These are phyloP conservation scores for Gryllus longicercus DNA, from an alignment of 2,888 invertebrate genomes.

Conservation along the genomic window DNA sequence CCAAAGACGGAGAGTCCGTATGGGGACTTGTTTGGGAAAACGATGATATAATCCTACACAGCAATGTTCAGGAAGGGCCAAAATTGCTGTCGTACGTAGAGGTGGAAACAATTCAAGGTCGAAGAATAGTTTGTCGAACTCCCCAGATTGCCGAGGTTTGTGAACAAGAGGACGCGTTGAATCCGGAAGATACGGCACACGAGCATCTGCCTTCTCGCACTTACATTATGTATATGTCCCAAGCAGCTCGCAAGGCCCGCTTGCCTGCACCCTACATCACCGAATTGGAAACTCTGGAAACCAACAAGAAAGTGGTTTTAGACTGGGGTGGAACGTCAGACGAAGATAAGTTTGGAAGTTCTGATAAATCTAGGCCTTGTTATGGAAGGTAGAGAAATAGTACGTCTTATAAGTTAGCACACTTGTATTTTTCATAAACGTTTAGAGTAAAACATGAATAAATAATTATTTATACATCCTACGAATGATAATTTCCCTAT, in stretches of 20 bases:
- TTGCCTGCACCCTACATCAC: not conserved
- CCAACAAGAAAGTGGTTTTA: not conserved
- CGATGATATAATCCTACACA: not conserved
- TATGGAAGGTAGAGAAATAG: too few species aligned
- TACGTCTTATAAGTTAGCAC: too few species aligned
- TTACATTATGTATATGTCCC: not conserved
- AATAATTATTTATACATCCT: too few species aligned
- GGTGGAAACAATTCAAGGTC: not conserved
- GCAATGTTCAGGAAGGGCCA: not conserved
- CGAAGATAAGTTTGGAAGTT: not conserved
- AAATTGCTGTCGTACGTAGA: not conserved
- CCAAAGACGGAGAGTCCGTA: not conserved
- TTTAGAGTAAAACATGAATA: too few species aligned
- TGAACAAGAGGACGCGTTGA: not conserved
- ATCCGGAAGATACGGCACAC: not conserved
- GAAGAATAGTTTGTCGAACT: not conserved
- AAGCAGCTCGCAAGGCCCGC: not conserved
- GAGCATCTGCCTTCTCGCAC: not conserved
- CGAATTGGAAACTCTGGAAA: not conserved
- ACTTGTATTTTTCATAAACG: too few species aligned
- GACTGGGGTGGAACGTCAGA: not conserved
- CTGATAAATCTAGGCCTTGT: too few species aligned
- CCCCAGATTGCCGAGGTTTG: not conserved
- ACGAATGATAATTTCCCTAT: too few species aligned
- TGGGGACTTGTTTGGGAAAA: not conserved